Base-by-base conservation (phyloP, 2,888 invertebrate genomes). In the Autographa pulchrina region DNA sequence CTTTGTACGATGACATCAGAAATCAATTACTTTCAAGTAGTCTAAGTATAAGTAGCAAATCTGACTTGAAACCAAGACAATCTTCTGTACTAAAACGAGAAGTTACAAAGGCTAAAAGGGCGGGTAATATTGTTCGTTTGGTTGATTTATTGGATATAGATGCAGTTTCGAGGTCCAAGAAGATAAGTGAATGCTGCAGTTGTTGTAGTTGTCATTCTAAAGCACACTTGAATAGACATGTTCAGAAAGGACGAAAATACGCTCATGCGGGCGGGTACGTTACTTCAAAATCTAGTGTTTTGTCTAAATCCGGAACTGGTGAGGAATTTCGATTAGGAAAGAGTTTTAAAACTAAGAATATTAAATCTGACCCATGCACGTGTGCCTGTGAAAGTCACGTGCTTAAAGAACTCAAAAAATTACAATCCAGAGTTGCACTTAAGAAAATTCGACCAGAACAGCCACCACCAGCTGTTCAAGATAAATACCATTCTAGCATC, bases 331-430 rank as follows among this genome's bases (percentile, higher is more conserved):
- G 77, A 38, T 72, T 61, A 41, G 81, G 77, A 58, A 86, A 68
- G 32, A 67, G 77, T 76, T 85, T 88, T 68, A 86, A 82, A 80
- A 77, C 89, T 2, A 92, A 92, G 78, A 81, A 86, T 66, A 89
- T 90, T 43, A 86, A 80, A 64, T 93, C 93, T 6, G 92, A 92
- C 62, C 91, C 92, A 16, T 92, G 93, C 75, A 90, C 90, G 3
- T 91, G 91, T 74, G 82, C 88, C 3, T 80, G 81, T 65, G 83
- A 88, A 48, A 48, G 48, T 48, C n/a, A 48, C n/a, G 48, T 48
- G 80, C 72, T 88, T 35, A 82, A 84, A 59, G 83, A 75, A 60
- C 68, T 78, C 35, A 66, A 86, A 20, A 88, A 83, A 70, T 80
- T 68, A 38, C 73, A 80, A 11, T 85, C 86, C 0, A 84, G 76